phyloP scores from a whole-genome alignment of 1,140 invertebrate species.

The Leptinotarsa defecta region DNA sequence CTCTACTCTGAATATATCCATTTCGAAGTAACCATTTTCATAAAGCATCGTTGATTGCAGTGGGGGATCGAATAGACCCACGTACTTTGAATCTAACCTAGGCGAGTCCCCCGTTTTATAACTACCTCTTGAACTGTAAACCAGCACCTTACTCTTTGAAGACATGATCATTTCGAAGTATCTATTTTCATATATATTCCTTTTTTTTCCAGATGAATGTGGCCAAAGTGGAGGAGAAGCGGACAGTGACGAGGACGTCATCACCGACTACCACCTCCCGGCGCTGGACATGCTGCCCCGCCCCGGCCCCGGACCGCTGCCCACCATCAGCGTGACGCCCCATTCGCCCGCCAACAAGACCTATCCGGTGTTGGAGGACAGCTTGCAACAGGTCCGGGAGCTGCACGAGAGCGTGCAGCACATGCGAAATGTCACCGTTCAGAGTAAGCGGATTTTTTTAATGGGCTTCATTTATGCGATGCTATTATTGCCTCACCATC shows the following conservation, averaged over 20 bases:
- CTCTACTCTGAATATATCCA: too few species aligned
- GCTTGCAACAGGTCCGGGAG: constrained; percentile 74
- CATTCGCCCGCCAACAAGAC: constrained; percentile 73
- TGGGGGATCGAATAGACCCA: too few species aligned
- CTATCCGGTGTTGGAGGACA: constrained; percentile 74
- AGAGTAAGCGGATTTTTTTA: constrained; percentile 42
- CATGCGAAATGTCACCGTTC: constrained; percentile 69
- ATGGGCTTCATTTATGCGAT: too few species aligned
- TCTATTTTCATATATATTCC: too few species aligned
- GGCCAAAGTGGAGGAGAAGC: constrained; percentile 64
- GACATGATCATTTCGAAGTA: too few species aligned
- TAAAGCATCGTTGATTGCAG: too few species aligned
- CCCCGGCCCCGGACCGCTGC: constrained; percentile 58
- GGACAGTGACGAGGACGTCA: constrained; percentile 70
- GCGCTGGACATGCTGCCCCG: constrained; percentile 51
- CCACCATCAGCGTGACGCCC: constrained; percentile 84
- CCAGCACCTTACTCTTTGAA: too few species aligned
- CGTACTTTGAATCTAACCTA: too few species aligned
- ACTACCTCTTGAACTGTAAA: too few species aligned
- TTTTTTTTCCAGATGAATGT: constrained; percentile 60
- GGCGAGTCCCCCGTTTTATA: too few species aligned
- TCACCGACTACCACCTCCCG: constrained; percentile 63
- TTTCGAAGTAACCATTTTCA: too few species aligned
- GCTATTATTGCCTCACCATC: too few species aligned
- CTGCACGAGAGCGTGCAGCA: constrained; percentile 76